Conservation (phyloP, 2,113 vertebrate genomes). For the Phainopepla nitens region DNA sequence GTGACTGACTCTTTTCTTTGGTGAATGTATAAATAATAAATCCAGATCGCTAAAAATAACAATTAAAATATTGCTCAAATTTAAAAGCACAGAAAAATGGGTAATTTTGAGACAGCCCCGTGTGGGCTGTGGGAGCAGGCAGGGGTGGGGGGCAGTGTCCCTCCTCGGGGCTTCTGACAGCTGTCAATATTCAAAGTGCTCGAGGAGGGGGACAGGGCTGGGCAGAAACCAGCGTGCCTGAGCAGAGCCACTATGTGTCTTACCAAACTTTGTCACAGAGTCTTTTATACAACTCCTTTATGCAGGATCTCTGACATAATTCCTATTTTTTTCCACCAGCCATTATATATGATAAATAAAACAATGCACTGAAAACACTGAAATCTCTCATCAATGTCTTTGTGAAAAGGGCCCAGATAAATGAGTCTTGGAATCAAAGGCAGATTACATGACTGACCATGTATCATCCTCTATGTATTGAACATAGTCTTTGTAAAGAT, state of each 20-base stretch:
- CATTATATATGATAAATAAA: slow-evolving; percentile 86
- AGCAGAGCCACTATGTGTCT: slow-evolving; percentile 22
- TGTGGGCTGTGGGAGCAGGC: neutral
- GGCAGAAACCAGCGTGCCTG: neutral
- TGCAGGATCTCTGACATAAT: slow-evolving; percentile 74
- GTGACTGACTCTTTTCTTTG: slow-evolving; percentile 76
- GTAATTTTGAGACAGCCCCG: neutral
- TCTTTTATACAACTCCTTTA: slow-evolving; percentile 72
- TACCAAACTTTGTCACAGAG: slow-evolving; percentile 72
- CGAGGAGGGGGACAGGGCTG: neutral
- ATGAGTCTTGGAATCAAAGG: slow-evolving; percentile 98
- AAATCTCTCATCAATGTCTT: slow-evolving; percentile 97
- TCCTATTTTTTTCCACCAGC: slow-evolving; percentile 71
- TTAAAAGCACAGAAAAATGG: slow-evolving; percentile 36
- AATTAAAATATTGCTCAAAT: slow-evolving; percentile 73
- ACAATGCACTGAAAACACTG: slow-evolving; percentile 83
- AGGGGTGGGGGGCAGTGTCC: neutral
- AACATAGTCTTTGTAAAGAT: slow-evolving; percentile 98
- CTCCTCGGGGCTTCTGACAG: slow-evolving; percentile 27
- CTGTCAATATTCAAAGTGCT: slow-evolving; percentile 21
- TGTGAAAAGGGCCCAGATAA: slow-evolving; percentile 97
- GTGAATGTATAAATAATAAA: slow-evolving; percentile 73
- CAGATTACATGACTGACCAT: slow-evolving; percentile 99
- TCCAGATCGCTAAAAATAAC: slow-evolving; percentile 61
- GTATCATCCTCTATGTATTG: slow-evolving; percentile 99